Evolutionary conservation across 2,888 invertebrate genomes (phyloP).

Genomic region (Caenorhabditis japonica): DNA sequence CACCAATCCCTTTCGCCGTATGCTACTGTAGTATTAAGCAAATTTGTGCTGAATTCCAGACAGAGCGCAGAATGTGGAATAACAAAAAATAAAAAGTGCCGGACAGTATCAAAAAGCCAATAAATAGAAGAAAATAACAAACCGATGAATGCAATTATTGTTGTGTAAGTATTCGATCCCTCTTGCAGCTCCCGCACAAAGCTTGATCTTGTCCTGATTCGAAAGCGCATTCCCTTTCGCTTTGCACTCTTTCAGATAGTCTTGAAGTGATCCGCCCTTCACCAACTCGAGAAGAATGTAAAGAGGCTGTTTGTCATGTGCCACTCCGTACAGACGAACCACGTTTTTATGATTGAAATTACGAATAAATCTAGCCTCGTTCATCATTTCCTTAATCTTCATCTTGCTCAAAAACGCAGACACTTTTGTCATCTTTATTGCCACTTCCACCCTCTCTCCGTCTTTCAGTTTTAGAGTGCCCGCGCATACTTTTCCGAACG

Average conservation of each 20-base stretch:
- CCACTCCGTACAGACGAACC: conserved; percentile 56
- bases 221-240: conserved; percentile 3
- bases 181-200: conserved; percentile 22
- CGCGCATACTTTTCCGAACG: conserved; percentile 52
- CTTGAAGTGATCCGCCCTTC: conserved; percentile 29
- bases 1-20: no score
- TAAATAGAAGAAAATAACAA: no score
- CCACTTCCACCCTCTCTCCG: conserved; percentile 35
- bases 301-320: conserved; percentile 9
- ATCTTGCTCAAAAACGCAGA: conserved; percentile 34
- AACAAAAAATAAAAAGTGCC: no score
- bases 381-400: conserved; percentile 61
- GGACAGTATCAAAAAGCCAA: neutral
- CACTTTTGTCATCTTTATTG: conserved; percentile 54
- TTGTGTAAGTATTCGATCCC: conserved; percentile 41
- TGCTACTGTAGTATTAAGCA: no score
- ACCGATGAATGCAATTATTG: conserved; percentile 48
- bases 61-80: no score
- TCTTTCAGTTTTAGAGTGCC: conserved; percentile 39
- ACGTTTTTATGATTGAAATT: conserved; percentile 53
- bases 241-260: conserved; percentile 29
- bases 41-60: no score
- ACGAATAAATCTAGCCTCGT: conserved; percentile 56
- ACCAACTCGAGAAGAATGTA: conserved; percentile 58
- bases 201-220: conserved; percentile 6